Evolutionary conservation across 2,888 invertebrate species (phyloP).

Genomic region (Plagodis dolabraria): DNA sequence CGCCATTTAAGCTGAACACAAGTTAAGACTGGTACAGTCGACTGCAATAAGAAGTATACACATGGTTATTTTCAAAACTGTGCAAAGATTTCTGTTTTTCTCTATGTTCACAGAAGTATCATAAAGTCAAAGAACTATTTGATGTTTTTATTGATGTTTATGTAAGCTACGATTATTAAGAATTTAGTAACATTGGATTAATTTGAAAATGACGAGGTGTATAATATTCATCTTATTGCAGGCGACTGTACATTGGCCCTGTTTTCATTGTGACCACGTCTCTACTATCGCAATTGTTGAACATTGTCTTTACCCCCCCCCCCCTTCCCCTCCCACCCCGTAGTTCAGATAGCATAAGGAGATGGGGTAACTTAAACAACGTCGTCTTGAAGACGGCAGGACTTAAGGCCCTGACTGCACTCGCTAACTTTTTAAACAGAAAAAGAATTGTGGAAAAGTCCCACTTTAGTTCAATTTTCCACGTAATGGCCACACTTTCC

Average conservation of each 20-base stretch:
- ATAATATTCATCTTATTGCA: too few species aligned
- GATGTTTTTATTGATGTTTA: too few species aligned
- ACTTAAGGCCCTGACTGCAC: slow-evolving; percentile 29
- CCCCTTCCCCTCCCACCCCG: neutral
- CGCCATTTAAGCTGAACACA: slow-evolving; percentile 22
- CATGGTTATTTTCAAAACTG: too few species aligned
- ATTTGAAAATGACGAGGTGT: too few species aligned
- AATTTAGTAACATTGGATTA: too few species aligned
- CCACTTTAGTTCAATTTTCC: slow-evolving; percentile 6
- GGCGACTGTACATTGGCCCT: slow-evolving; percentile 31
- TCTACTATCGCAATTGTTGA: slow-evolving; percentile 38
- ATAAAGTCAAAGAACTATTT: too few species aligned
- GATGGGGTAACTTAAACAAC: slow-evolving; percentile 27
- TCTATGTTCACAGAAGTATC: too few species aligned
- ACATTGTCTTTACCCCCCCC: slow-evolving; percentile 23
- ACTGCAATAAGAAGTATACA: too few species aligned
- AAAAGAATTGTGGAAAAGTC: slow-evolving; percentile 20
- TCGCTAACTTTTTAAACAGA: slow-evolving; percentile 31
- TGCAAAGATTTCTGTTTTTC: too few species aligned
- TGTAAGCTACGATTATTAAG: too few species aligned
- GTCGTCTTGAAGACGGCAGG: slow-evolving; percentile 31
- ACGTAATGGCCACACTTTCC: slow-evolving; percentile 4
- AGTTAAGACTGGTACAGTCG: slow-evolving; percentile 26
- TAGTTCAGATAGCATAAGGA: too few species aligned
- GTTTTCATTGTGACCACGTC: slow-evolving; percentile 37